Percentiles rank a stretch among this genome's conserved stretches.
Evolutionary conservation across 2,113 vertebrate species (phyloP).

Genomic region (Gymnorhina tibicen): DNA sequence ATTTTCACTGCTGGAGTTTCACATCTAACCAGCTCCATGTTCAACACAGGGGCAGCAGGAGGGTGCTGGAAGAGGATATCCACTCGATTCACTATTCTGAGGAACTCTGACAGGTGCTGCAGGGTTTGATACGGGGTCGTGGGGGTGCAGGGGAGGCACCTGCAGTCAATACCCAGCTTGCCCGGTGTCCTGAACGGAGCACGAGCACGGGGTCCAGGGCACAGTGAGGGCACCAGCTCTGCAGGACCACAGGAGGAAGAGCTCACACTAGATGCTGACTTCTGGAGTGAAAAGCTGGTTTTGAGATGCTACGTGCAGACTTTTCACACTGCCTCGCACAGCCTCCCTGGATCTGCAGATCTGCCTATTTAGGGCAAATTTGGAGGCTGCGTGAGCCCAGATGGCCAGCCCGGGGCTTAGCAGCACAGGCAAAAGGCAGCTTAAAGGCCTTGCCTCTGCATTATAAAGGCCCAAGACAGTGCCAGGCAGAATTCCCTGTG

Average conservation of each 20-base stretch:
- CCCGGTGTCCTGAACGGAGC: neutral
- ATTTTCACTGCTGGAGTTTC: constrained; percentile 66
- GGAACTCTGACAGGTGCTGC: neutral
- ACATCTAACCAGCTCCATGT: constrained; percentile 41
- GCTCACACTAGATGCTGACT: neutral
- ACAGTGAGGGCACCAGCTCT: neutral
- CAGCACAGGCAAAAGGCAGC: neutral
- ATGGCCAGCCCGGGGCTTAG: neutral
- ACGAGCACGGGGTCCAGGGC: accelerated
- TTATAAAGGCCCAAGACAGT: neutral
- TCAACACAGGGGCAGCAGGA: neutral
- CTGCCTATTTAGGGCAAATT: neutral
- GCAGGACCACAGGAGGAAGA: neutral
- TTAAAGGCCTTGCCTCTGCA: neutral
- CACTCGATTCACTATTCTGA: neutral
- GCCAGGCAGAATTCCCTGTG: neutral
- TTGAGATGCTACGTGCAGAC: neutral
- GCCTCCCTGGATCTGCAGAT: neutral
- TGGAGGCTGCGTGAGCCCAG: neutral
- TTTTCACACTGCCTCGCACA: neutral
- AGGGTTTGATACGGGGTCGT: accelerated
- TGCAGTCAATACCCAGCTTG: neutral
- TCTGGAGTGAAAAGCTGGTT: neutral
- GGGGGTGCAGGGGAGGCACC: neutral
- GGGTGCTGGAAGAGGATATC: neutral